These are phyloP conservation scores for Mola mola DNA, from an alignment of 2,113 vertebrate species.

Conservation along the genomic window DNA sequence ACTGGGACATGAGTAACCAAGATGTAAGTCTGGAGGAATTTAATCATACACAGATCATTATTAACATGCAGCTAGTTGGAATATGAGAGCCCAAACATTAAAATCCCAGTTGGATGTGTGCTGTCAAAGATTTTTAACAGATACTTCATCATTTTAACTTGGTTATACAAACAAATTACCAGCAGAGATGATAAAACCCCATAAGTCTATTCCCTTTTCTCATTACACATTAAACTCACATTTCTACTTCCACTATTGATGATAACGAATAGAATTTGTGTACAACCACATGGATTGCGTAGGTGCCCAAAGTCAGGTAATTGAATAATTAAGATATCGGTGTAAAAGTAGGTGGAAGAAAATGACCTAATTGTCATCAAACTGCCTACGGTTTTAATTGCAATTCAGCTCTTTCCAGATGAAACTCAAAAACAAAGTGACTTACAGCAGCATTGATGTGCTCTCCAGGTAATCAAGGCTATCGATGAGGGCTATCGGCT, in stretches of 20 bases:
- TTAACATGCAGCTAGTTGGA: slow-evolving; percentile 4
- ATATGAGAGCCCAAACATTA: slow-evolving; percentile 10
- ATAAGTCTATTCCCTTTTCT: slow-evolving; percentile 11
- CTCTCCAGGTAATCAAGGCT: slow-evolving; percentile 93
- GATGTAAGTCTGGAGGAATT: slow-evolving; percentile 85
- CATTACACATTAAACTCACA: slow-evolving; percentile 19
- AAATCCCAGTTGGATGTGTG: slow-evolving; percentile 6
- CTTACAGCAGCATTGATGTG: slow-evolving; percentile 3
- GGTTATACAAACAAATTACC: slow-evolving; percentile 35
- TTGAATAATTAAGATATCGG: background rate
- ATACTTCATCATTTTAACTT: slow-evolving; percentile 50
- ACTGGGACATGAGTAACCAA: slow-evolving; percentile 99
- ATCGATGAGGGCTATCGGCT: slow-evolving; percentile 97
- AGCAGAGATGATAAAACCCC: slow-evolving; percentile 19
- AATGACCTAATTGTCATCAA: background rate
- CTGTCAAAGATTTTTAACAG: slow-evolving; percentile 27
- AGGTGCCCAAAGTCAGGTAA: background rate
- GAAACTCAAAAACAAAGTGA: background rate
- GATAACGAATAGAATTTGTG: slow-evolving; percentile 22
- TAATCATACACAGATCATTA: slow-evolving; percentile 6
- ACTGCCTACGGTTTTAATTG: slow-evolving; percentile 1
- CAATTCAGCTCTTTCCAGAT: too few relatives aligned
- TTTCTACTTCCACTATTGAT: slow-evolving; percentile 34
- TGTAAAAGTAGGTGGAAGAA: background rate
- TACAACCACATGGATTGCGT: slow-evolving; percentile 12